A percentile compares a stretch with the other conserved stretches of the same genome.
Evolutionary conservation across 2,113 vertebrate species (phyloP).

Genomic region (Catharus minimus): DNA sequence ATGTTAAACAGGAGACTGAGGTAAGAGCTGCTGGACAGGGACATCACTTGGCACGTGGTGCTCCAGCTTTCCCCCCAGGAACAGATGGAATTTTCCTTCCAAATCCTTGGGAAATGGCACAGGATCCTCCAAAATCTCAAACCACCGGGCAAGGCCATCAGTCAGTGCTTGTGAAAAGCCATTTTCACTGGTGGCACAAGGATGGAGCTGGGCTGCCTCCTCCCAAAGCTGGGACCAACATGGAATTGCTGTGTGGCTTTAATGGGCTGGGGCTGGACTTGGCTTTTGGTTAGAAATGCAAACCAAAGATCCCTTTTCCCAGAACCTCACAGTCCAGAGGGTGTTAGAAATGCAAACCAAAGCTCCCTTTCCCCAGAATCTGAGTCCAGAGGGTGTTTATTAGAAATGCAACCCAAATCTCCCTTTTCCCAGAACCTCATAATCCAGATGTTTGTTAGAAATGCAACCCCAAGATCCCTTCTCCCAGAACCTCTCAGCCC

Average conservation of each 20-base stretch:
- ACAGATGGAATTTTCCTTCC: neutral
- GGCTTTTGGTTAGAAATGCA: neutral
- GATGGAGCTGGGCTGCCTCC: neutral
- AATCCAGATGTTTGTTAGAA: neutral
- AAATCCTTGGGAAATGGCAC: neutral
- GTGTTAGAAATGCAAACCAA: neutral
- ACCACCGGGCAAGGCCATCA: accelerated
- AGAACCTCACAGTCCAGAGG: neutral
- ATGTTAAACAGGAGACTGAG: neutral
- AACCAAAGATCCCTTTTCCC: neutral
- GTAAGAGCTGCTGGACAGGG: neutral
- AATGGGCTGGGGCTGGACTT: neutral
- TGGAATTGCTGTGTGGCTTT: neutral
- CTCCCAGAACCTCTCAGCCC: too few species aligned
- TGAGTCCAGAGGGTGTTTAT: neutral
- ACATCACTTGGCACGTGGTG: neutral
- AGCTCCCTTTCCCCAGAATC: neutral
- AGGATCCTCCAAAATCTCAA: neutral
- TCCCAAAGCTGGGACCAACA: neutral
- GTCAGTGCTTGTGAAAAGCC: neutral
- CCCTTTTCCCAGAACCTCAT: neutral
- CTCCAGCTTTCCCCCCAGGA: neutral
- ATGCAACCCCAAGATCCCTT: too few species aligned
- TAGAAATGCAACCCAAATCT: neutral
- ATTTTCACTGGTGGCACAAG: accelerated